Percentiles rank a stretch among this genome's conserved stretches.
Evolutionary conservation across 1,140 invertebrate genomes (phyloP).

Genomic region (Limonius californicus): DNA sequence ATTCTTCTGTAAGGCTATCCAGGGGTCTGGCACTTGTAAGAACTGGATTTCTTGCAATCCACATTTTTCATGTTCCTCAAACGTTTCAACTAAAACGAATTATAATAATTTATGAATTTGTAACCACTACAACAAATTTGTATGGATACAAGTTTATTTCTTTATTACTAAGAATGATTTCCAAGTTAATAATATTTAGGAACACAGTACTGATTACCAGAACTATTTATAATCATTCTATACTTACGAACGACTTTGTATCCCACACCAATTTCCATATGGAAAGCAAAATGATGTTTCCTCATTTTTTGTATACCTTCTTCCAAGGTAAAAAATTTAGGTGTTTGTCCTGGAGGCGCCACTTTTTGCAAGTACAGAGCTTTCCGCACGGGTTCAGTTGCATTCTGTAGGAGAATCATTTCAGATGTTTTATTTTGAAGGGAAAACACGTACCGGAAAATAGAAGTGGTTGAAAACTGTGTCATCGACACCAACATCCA

Average conservation of each 20-base stretch:
- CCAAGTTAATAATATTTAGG: too few species aligned
- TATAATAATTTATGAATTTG: too few species aligned
- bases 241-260: constrained; percentile 57
- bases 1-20: constrained; percentile 55
- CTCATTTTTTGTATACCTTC: constrained; percentile 56
- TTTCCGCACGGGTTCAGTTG: constrained; percentile 56
- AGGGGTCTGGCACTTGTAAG: constrained; percentile 56
- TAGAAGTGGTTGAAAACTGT: constrained; percentile 62
- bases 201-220: neutral
- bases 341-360: constrained; percentile 50
- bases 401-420: constrained; percentile 46
- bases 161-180: too few species aligned
- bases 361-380: constrained; percentile 60
- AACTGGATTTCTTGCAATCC: constrained; percentile 60
- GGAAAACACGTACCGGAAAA: constrained; percentile 53
- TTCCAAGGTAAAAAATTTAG: constrained; percentile 53
- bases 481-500: constrained; percentile 59
- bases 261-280: constrained; percentile 57
- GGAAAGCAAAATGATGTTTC: constrained; percentile 60
- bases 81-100: constrained; percentile 50
- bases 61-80: constrained; percentile 63
- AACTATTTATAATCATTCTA: neutral
- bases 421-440: neutral
- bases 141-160: neutral
- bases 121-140: too few species aligned